Evolutionary conservation across 2,888 invertebrate species (phyloP).

Genomic region (Cephus nigrinus): DNA sequence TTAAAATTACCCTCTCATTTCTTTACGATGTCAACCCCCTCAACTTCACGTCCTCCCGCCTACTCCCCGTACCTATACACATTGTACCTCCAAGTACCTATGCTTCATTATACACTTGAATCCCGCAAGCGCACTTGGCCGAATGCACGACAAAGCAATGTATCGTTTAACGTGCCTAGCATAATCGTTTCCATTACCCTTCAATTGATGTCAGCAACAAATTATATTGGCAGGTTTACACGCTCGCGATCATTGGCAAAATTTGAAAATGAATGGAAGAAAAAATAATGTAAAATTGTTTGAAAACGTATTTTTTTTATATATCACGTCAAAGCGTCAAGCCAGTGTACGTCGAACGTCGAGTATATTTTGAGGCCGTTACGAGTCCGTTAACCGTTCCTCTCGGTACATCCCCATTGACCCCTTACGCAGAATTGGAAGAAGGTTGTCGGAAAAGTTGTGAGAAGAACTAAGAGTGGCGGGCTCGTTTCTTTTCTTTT

Average conservation of each 20-base stretch:
- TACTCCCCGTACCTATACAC: neutral
- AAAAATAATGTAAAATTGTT: neutral
- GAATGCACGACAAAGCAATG: neutral
- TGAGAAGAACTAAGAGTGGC: neutral
- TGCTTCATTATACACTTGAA: neutral
- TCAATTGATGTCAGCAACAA: conserved; percentile 48
- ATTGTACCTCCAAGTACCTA: neutral
- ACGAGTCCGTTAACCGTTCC: neutral
- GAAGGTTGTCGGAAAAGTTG: neutral
- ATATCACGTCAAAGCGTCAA: neutral
- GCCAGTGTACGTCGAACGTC: neutral
- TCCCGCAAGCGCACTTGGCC: no score
- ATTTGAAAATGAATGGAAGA: neutral
- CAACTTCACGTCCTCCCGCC: no score
- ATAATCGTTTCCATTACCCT: conserved; percentile 49
- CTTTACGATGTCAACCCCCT: neutral
- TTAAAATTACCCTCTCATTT: neutral
- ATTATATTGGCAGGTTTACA: conserved; percentile 33
- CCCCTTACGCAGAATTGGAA: neutral
- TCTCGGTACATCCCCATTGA: no score
- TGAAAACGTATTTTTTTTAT: no score
- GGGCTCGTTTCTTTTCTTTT: neutral
- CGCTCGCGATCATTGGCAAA: conserved; percentile 2
- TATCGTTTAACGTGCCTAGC: neutral
- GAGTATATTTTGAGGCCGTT: neutral